These are phyloP conservation scores for Cathartes aura DNA, from an alignment of 2,113 vertebrate genomes.

Conservation along the genomic window DNA sequence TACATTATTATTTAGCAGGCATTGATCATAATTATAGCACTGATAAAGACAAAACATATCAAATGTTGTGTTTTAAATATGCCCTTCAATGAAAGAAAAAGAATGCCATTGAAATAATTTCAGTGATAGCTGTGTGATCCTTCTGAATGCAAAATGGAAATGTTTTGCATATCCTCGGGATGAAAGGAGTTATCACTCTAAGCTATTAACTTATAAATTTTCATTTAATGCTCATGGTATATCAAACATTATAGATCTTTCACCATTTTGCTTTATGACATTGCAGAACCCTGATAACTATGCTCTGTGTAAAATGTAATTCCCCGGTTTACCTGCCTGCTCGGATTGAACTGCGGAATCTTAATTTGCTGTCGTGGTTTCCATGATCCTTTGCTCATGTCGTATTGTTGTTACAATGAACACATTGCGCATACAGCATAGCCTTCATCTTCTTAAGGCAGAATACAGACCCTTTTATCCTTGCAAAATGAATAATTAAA, in stretches of 20 bases:
- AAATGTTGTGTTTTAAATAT: background rate
- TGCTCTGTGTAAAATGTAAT: background rate
- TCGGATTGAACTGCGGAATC: background rate
- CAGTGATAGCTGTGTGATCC: background rate
- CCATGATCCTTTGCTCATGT: background rate
- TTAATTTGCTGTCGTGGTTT: background rate
- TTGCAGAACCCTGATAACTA: background rate
- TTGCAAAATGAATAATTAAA: background rate
- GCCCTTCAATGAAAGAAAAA: background rate
- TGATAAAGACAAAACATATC: background rate
- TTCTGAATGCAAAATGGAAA: background rate
- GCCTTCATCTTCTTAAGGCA: background rate
- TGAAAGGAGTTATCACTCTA: background rate
- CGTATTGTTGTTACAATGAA: background rate
- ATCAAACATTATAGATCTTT: background rate
- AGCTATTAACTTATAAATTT: background rate
- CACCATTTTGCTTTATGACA: conserved; percentile 3
- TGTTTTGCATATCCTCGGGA: background rate
- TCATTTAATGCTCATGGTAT: background rate
- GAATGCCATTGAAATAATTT: background rate
- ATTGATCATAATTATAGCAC: background rate
- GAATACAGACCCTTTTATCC: background rate
- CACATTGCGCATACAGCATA: background rate
- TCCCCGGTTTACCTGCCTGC: background rate
- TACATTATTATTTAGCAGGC: background rate